Evolutionary conservation across 1,140 invertebrate genomes (phyloP).

Genomic region (Pissodes strobi): DNA sequence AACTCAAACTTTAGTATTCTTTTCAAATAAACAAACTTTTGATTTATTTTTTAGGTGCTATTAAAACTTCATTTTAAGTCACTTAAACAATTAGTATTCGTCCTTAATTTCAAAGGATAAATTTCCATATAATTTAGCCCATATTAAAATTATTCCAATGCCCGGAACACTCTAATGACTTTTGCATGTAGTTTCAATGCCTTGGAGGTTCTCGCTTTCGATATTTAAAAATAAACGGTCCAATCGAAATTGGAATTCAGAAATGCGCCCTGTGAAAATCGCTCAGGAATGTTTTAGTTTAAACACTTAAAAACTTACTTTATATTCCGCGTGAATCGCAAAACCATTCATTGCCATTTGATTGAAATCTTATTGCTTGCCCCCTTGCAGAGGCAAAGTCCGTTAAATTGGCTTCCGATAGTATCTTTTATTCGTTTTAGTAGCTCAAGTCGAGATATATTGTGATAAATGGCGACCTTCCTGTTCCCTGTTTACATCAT

Average conservation of each 20-base stretch:
- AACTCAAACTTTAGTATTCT: no score
- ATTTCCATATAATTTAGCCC: no score
- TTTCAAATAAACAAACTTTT: no score
- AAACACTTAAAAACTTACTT: conserved; percentile 1
- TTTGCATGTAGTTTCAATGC: no score
- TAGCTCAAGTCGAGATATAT: conserved; percentile 8
- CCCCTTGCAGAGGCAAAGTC: conserved; percentile 30
- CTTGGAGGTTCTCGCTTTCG: no score
- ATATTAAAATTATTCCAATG: no score
- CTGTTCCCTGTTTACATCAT: not conserved
- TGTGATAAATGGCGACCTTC: conserved; percentile 10
- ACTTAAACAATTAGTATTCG: no score
- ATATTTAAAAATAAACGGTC: no score
- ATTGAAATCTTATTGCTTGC: conserved; percentile 23
- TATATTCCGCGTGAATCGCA: not conserved
- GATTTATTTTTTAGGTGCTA: no score
- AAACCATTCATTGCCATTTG: conserved; percentile 6
- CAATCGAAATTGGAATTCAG: not conserved
- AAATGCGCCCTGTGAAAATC: not conserved
- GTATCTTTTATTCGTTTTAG: conserved; percentile 34
- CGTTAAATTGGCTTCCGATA: conserved; percentile 40
- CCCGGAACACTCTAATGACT: no score
- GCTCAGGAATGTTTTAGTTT: conserved; percentile 1
- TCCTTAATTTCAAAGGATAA: no score
- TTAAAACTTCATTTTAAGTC: no score